Percentiles rank a stretch among this genome's conserved stretches.
Conservation (phyloP, 2,113 vertebrate genomes). For the Nesospiza acunhae region DNA sequence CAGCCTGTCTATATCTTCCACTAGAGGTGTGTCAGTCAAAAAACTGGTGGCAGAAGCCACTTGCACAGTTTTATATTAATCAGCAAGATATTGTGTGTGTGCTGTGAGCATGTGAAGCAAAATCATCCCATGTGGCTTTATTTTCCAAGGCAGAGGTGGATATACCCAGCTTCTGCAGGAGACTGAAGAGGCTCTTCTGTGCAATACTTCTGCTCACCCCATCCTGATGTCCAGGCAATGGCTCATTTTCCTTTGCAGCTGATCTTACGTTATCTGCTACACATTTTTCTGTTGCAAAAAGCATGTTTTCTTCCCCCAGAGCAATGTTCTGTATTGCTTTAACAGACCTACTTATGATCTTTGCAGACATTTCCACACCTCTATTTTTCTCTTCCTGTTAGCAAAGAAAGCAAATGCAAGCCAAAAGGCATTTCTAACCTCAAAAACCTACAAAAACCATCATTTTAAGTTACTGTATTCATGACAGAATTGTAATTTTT, state of each 20-base stretch:
- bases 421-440: not conserved
- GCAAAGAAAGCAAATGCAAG: not conserved
- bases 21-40: not conserved
- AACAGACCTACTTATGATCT: not conserved
- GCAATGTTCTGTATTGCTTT: not conserved
- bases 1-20: not conserved
- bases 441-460: not conserved
- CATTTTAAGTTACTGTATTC: not conserved
- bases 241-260: not conserved
- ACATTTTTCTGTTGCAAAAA: not conserved
- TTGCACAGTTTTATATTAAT: not conserved
- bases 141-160: not conserved
- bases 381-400: not conserved
- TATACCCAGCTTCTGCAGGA: not conserved
- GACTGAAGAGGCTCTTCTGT: not conserved
- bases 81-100: not conserved
- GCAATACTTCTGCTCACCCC: accelerated
- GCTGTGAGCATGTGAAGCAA: not conserved
- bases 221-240: not conserved
- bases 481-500: not conserved
- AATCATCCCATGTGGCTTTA: not conserved
- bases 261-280: accelerated
- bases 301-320: not conserved
- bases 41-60: not conserved
- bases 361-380: not conserved